phyloP scores from a whole-genome alignment of 2,797 vertebrate genomes.

The Enteromius treurensis region DNA sequence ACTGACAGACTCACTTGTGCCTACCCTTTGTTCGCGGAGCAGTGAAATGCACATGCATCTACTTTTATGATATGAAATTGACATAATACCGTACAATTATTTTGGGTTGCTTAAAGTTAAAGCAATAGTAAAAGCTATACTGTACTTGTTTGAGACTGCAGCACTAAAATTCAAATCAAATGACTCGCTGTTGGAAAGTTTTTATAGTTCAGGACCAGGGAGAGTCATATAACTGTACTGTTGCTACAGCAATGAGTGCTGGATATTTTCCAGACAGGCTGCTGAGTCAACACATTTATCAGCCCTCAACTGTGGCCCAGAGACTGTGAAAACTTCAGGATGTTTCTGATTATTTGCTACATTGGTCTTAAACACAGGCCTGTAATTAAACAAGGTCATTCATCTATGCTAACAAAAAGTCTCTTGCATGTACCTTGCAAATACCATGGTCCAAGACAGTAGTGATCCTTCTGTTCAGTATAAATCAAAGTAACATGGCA shows the following conservation, averaged over 20 bases:
- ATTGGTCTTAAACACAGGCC: neutral
- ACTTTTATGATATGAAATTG: no score
- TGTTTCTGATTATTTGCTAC: conserved; percentile 5
- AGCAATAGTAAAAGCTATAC: neutral
- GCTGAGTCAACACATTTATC: conserved; percentile 18
- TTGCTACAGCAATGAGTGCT: neutral
- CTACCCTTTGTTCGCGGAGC: no score
- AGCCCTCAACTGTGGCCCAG: neutral
- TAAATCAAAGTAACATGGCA: neutral
- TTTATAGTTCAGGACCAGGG: neutral
- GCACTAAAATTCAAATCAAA: neutral
- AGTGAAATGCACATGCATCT: no score
- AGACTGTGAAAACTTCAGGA: neutral
- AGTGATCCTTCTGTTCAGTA: neutral
- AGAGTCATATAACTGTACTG: neutral
- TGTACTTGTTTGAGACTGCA: neutral
- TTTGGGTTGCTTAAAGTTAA: neutral
- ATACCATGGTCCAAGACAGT: neutral
- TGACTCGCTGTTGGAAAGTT: neutral
- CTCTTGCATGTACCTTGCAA: neutral
- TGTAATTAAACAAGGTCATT: neutral
- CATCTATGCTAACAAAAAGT: neutral
- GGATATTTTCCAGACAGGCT: conserved; percentile 12
- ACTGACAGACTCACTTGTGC: no score
- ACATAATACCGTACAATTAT: neutral